These are phyloP conservation scores for Limnothrissa miodon DNA, from an alignment of 2,113 vertebrate species.

Conservation along the genomic window DNA sequence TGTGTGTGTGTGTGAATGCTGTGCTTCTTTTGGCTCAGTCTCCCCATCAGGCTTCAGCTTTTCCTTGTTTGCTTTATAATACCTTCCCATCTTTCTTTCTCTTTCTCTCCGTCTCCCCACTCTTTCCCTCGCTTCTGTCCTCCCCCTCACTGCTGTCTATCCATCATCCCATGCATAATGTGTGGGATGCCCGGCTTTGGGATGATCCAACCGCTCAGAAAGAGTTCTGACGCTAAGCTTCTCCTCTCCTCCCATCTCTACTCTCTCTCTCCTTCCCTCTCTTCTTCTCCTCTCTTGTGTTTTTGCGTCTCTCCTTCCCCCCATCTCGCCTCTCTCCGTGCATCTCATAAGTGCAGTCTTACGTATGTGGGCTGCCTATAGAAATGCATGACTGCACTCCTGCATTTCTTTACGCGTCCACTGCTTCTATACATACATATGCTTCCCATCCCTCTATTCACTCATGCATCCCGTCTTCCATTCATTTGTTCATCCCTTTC, in stretches of 20 bases:
- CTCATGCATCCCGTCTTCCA: constrained; percentile 27
- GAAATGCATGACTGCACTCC: constrained; percentile 48
- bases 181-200: constrained; percentile 52
- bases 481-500: constrained; percentile 31
- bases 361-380: constrained; percentile 62
- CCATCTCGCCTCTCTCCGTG: constrained; percentile 36
- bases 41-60: constrained; percentile 8
- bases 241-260: not conserved
- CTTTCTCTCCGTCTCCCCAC: not conserved
- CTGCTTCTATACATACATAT: not conserved
- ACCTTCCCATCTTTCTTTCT: not conserved
- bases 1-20: not conserved
- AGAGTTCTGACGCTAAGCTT: constrained; percentile 61
- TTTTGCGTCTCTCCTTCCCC: constrained; percentile 21
- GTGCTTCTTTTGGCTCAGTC: constrained; percentile 14
- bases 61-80: constrained; percentile 2
- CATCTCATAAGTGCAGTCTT: constrained; percentile 50
- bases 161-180: constrained; percentile 30
- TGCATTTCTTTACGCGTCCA: constrained; percentile 38
- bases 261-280: constrained; percentile 65
- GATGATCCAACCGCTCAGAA: constrained; percentile 65
- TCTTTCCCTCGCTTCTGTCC: not conserved
- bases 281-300: constrained; percentile 64
- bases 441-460: constrained; percentile 41
- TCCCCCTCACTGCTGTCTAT: constrained; percentile 9